Base-by-base conservation (phyloP, 2,113 vertebrate species). In the Tetrax tetrax region DNA sequence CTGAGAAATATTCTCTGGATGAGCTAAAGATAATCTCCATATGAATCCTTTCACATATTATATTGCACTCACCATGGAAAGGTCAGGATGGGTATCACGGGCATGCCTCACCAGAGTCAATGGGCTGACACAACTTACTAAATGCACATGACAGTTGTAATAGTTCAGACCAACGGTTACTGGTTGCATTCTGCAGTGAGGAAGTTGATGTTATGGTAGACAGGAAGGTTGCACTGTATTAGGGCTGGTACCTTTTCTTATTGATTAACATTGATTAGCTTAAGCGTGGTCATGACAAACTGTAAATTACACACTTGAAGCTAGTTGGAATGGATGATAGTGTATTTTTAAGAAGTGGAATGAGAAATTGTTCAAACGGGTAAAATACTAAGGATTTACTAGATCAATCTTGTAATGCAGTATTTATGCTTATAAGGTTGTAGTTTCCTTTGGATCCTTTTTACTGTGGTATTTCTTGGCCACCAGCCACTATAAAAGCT, bases 231-330 rank as follows among this genome's bases (percentile, higher is more conserved):
- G 2, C 63, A 31, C 4, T 19, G 2, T 81, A 16, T 74, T 71
- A 38, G 43, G 38, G 22, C 60, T 83, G 29, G 51, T 65, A 74
- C 35, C 16, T 94, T 87, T 87, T 84, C 53, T 48, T 84, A 12
- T 83, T 94, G 76, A 77, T 80, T 78, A 75, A 79, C 28, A 19
- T 41, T 63, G 69, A 85, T 93, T 85, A 80, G 41, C 35, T 85
- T 63, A 68, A 81, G 63, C 9, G 4, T 10, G 31, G 35, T 64
- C 17, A 23, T 33, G 37, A 50, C 76, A 87, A 93, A 71, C 53
- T 56, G 50, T 51, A 31, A 84, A 71, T 66, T 69, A 21, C 8
- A 25, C 24, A 14, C 60, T 54, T 85, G 61, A 69, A 68, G 18
- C 43, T 84, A 35, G 43, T 33, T 82, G 54, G 79, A 74, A 77